A percentile compares a stretch with the other conserved stretches of the same genome.
Conservation (phyloP, 2,888 invertebrate genomes). For the Aleiodes leptofemur region DNA sequence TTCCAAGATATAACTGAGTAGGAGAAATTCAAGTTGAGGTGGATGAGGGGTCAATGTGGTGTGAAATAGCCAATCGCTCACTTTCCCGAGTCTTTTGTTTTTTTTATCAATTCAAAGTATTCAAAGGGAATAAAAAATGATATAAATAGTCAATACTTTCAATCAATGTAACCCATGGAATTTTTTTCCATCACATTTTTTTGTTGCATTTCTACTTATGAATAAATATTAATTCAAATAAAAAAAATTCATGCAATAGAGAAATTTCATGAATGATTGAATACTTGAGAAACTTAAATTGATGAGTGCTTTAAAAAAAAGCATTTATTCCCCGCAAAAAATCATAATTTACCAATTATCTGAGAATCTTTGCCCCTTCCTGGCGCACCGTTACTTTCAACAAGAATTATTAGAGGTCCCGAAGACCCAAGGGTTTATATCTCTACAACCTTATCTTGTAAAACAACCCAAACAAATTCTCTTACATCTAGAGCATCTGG, state of each 20-base stretch:
- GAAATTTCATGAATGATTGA: neutral
- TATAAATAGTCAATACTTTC: neutral
- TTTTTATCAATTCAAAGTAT: slow-evolving; percentile 5
- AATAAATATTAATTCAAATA: no score
- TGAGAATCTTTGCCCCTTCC: slow-evolving; percentile 27
- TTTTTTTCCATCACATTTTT: no score
- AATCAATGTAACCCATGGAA: no score
- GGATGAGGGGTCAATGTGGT: slow-evolving; percentile 64
- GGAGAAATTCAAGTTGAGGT: slow-evolving; percentile 12
- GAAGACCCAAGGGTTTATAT: slow-evolving; percentile 25
- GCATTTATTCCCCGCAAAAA: slow-evolving; percentile 12
- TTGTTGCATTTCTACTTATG: no score
- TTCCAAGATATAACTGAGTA: slow-evolving; percentile 50
- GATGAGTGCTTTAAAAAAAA: slow-evolving; percentile 7
- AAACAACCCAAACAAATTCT: slow-evolving; percentile 38
- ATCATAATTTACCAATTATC: slow-evolving; percentile 40
- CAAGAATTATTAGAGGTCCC: slow-evolving; percentile 45
- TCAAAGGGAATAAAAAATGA: slow-evolving; percentile 28
- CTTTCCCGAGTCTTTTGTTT: slow-evolving; percentile 36
- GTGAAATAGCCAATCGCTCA: slow-evolving; percentile 68
- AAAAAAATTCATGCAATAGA: no score
- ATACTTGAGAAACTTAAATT: neutral
- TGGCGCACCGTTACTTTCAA: slow-evolving; percentile 42
- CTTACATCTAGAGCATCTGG: slow-evolving; percentile 43
- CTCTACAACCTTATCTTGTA: slow-evolving; percentile 37